Base-by-base conservation (phyloP, 2,888 invertebrate species). In the Eueremaeus valkanovi region DNA sequence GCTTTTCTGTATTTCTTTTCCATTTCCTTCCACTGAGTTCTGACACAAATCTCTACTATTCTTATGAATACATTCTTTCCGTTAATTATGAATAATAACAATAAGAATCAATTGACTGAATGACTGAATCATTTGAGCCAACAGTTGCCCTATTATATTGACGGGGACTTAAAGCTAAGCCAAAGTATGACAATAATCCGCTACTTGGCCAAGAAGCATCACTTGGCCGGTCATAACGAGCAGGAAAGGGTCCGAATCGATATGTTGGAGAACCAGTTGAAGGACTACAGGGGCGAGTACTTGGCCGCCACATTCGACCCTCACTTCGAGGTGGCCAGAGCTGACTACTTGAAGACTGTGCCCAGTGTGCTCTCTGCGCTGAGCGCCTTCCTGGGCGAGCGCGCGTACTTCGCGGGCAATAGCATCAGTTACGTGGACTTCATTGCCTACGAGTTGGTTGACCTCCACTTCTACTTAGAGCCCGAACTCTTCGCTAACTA, bases 151-250 rank as follows among this genome's bases (percentile, higher is more conserved):
- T 76, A 83, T 77, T 83, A 81, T 76, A 82, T 84, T 42, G 83
- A 83, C 79, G 83, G 81, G 3, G 82, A 83, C 51, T 77, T 82
- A 0, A 83, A 82, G 74, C 78, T 83, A 3, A 82, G 82, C 18
- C 83, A 84, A 77, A 82, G 82, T 74, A 81, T 82, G 76, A 81
- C 83, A 6, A 83, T 84, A 36, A 76, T 83, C n/a, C 80, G 82
- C 24, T 80, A 83, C 76, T 80, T 84, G 45, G 83, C 83, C n/a
- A 79, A 84, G 16, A 85, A 85, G 77, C 81, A 84, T 79, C 81
- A 83, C 73, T 79, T 86, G 29, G 80, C 80, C 77, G 85, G 85
- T 16, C 81, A 80, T 36, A 82, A 82, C 8, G 82, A 82, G 49
- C 80, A 81, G 66, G 85, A 85, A 61, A 80, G 80, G 61, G 81